Evolutionary conservation across 1,140 invertebrate genomes (phyloP).

Genomic region (Philopotamus ludificatus): DNA sequence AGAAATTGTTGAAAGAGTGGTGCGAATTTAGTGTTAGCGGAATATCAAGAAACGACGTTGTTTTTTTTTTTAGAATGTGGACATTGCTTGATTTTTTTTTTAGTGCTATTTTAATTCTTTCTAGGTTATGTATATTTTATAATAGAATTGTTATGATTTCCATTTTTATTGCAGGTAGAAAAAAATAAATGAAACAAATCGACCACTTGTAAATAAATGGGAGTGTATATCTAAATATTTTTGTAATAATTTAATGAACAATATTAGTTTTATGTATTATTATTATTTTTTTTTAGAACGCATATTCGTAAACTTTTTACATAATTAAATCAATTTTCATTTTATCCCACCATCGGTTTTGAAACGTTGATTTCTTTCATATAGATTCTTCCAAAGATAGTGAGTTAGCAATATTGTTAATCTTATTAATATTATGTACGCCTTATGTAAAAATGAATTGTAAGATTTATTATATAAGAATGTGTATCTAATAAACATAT

Average conservation of each 20-base stretch:
- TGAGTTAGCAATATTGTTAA: constrained; percentile 43
- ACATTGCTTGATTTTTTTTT: constrained; percentile 15
- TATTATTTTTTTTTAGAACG: constrained; percentile 9
- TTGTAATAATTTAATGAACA: constrained; percentile 21
- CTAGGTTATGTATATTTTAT: constrained; percentile 12
- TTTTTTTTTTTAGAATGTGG: constrained; percentile 13
- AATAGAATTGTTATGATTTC: constrained; percentile 9
- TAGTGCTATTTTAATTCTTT: constrained; percentile 11
- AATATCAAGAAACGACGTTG: not conserved
- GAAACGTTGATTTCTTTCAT: constrained; percentile 36
- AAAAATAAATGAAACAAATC: not conserved
- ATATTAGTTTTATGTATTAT: constrained; percentile 2
- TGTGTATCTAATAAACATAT: constrained; percentile 43
- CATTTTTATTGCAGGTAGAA: not conserved
- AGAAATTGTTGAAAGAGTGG: constrained; percentile 40
- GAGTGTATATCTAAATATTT: constrained; percentile 22
- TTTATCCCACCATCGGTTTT: constrained; percentile 19
- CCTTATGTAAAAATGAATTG: constrained; percentile 40
- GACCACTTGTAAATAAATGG: not conserved
- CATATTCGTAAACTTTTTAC: not conserved
- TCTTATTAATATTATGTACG: constrained; percentile 41
- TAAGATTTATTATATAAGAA: constrained; percentile 39
- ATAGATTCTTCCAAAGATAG: constrained; percentile 43
- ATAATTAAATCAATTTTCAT: not conserved
- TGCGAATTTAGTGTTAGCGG: constrained; percentile 34